phyloP scores from a whole-genome alignment of 1,140 invertebrate species.

The Pissodes strobi region DNA sequence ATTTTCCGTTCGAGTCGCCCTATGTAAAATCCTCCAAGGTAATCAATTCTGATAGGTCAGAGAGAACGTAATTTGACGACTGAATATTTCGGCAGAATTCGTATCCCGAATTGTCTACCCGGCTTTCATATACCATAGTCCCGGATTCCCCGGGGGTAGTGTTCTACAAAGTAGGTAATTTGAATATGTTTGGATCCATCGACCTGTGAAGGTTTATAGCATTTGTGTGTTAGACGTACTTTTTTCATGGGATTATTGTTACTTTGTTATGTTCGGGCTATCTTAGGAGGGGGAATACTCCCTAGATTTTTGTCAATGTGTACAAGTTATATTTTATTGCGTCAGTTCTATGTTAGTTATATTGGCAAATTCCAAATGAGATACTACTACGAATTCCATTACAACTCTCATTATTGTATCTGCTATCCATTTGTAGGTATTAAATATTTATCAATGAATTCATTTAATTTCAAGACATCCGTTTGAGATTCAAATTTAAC shows the following conservation, averaged over 20 bases:
- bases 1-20: conserved; percentile 26
- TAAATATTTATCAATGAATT: no score
- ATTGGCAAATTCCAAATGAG: no score
- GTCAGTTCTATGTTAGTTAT: no score
- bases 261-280: conserved; percentile 15
- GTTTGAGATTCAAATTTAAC: no score
- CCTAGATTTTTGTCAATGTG: not conserved
- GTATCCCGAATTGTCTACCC: conserved; percentile 24
- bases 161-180: conserved; percentile 37
- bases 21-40: conserved; percentile 32
- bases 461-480: no score
- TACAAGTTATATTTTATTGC: no score
- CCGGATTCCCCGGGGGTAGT: conserved; percentile 20
- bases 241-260: conserved; percentile 13
- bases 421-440: no score
- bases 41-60: conserved; percentile 36
- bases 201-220: conserved; percentile 29
- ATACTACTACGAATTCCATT: no score
- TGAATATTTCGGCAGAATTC: conserved; percentile 36
- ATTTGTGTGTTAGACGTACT: conserved; percentile 21
- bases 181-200: conserved; percentile 35
- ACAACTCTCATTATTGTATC: no score
- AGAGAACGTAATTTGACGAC: conserved; percentile 37
- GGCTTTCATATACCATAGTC: conserved; percentile 31
- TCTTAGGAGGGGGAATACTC: not conserved